These are phyloP conservation scores for Tromatobia lineatoria DNA, from an alignment of 2,888 invertebrate genomes.

Conservation along the genomic window DNA sequence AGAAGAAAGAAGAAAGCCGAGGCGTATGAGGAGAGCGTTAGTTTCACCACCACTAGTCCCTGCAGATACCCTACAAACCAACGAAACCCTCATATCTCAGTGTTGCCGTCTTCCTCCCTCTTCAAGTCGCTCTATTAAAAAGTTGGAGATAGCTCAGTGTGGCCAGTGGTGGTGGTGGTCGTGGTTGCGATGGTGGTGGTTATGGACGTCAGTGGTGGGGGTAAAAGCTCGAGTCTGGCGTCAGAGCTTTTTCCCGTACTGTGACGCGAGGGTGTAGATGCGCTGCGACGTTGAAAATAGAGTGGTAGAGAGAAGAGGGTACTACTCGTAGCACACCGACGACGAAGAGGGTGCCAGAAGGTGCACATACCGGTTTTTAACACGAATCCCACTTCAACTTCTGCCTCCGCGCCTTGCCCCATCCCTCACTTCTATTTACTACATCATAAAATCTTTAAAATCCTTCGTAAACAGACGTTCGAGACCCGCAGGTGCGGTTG, in stretches of 20 bases:
- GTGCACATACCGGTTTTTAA: conserved; percentile 69
- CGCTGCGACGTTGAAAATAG: conserved; percentile 8
- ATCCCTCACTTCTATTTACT: conserved; percentile 71
- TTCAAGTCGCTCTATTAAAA: conserved; percentile 78
- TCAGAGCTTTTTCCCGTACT: conserved; percentile 38
- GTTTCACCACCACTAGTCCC: conserved; percentile 35
- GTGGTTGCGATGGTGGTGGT: conserved; percentile 37
- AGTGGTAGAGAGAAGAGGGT: conserved; percentile 7
- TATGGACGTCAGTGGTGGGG: conserved; percentile 24
- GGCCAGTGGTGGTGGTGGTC: conserved; percentile 57
- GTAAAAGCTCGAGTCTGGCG: conserved; percentile 38
- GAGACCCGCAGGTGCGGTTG: conserved; percentile 45
- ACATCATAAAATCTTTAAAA: conserved; percentile 78
- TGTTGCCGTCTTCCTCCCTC: conserved; percentile 40
- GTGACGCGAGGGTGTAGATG: conserved; percentile 38
- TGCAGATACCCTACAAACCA: conserved; percentile 18
- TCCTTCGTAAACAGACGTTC: conserved; percentile 61
- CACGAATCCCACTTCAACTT: conserved; percentile 68
- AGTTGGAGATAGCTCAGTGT: conserved; percentile 76
- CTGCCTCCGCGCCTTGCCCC: background rate
- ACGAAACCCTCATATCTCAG: conserved; percentile 36
- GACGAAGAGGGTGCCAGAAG: conserved; percentile 47
- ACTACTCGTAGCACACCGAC: conserved; percentile 17
- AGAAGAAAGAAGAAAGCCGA: conserved; percentile 22
- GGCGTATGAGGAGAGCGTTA: conserved; percentile 42